Percentiles rank a stretch among this genome's conserved stretches.
phyloP scores from a whole-genome alignment of 2,888 invertebrate genomes.

The Rhopalosiphum nymphaeae region DNA sequence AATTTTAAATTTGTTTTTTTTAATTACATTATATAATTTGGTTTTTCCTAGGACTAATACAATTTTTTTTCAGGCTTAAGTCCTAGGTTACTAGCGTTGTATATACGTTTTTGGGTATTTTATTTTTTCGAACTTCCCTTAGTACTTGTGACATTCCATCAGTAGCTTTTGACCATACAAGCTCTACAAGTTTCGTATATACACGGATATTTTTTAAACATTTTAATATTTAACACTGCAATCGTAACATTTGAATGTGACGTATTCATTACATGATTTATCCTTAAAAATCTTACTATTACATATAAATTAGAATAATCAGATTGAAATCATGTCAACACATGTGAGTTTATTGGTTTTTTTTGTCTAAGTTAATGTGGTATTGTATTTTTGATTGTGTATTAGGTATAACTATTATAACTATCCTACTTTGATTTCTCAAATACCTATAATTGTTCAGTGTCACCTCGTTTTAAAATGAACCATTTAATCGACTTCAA shows the following conservation, averaged over 20 bases:
- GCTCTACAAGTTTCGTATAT: background rate
- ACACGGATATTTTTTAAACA: background rate
- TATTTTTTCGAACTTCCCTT: background rate
- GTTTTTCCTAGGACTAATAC: background rate
- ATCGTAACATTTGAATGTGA: background rate
- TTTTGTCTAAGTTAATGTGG: background rate
- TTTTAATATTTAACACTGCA: background rate
- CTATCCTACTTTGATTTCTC: background rate
- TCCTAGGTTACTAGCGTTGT: background rate
- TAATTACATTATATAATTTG: background rate
- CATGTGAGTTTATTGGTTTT: background rate
- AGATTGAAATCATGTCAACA: background rate
- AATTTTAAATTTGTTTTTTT: background rate
- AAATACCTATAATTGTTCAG: background rate
- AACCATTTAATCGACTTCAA: background rate
- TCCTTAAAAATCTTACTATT: background rate
- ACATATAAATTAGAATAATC: background rate
- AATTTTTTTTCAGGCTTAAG: background rate
- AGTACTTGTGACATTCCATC: background rate
- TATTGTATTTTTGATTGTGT: background rate
- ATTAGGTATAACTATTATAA: background rate
- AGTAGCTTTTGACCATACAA: background rate
- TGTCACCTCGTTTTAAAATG: background rate
- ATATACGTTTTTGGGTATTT: background rate
- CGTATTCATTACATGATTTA: background rate